Evolutionary conservation across 2,113 vertebrate genomes (phyloP), one percentile per base, ranked within the genome.

Genomic region (Colossoma macropomum): DNA sequence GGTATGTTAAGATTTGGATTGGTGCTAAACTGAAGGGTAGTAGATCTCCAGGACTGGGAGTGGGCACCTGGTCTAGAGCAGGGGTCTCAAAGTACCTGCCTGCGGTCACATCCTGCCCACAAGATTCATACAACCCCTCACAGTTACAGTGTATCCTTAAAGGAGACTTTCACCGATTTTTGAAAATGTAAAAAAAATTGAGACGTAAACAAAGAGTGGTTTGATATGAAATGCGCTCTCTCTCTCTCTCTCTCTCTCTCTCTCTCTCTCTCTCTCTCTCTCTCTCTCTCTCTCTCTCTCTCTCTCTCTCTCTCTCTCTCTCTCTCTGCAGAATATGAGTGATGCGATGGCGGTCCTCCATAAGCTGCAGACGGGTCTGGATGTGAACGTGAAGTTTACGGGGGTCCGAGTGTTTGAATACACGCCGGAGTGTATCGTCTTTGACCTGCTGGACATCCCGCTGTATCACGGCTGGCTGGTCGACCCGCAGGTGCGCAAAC

Each of bases 381-480:
- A 99, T 63, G 98, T 99, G 78, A 99, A 99, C 10, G 98, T 99
- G 80, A 98, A 95, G 92, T 99, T 99, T 86, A 98, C 97, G 2
- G 98, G 98, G 15, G 98, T 99, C 50, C 92, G 97, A 50, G 97
- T 99, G 0, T 99, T 99, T 79, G 98, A 99, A 86, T 99, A 99
- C 91, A 99, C 98, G 3, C 98, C 98, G 0, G 98, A 99, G 89
- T 99, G 98, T 94, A 98, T 99, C 21, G 98, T 99, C 73, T 99
- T 99, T 85, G 98, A 99, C 91, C 96, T 99, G 87, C 96, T 99
- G 12, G 98, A 98, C 92, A 99, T 99, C 89, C 97, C 98, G 12
- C 94, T 99, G 72, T 99, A 99, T 90, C 98, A 99, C 32, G 98
- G 98, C 83, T 99, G 98, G 98, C 93, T 99, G 89, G 96, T 99